Conservation (phyloP, 2,888 invertebrate genomes). For the Notodonta dromedarius region DNA sequence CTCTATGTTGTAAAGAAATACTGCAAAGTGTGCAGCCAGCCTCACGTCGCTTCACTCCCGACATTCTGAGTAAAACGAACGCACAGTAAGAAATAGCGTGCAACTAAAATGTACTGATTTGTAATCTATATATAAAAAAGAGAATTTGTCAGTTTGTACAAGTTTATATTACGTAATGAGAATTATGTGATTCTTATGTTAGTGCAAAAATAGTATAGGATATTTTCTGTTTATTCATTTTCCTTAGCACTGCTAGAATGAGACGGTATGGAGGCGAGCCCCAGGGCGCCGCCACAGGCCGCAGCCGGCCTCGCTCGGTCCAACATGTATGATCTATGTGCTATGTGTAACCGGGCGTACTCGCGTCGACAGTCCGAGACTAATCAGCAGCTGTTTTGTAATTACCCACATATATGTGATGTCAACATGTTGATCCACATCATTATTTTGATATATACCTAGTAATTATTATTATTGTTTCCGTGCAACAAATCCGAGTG, state of each 20-base stretch:
- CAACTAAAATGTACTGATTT: slow-evolving; percentile 41
- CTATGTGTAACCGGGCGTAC: not conserved
- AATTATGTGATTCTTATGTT: slow-evolving; percentile 47
- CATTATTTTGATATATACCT: no score
- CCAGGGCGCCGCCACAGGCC: no score
- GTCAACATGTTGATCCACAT: not conserved
- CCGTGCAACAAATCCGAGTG: not conserved
- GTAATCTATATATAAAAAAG: slow-evolving; percentile 35
- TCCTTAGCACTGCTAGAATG: slow-evolving; percentile 27
- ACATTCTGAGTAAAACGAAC: slow-evolving; percentile 13
- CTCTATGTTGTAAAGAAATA: not conserved
- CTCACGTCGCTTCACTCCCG: not conserved
- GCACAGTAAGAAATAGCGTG: slow-evolving; percentile 13
- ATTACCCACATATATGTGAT: not conserved
- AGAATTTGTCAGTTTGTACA: slow-evolving; percentile 55
- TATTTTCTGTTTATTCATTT: slow-evolving; percentile 33
- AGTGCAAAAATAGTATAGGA: slow-evolving; percentile 51
- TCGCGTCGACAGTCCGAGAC: not conserved
- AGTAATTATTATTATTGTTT: not conserved
- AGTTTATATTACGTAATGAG: slow-evolving; percentile 49
- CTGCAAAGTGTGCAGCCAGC: not conserved
- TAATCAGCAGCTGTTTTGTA: not conserved
- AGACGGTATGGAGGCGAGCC: not conserved
- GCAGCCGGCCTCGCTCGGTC: no score
- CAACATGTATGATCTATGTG: not conserved